phyloP scores from a whole-genome alignment of 2,797 vertebrate species.

The Atherinosoma microstoma region DNA sequence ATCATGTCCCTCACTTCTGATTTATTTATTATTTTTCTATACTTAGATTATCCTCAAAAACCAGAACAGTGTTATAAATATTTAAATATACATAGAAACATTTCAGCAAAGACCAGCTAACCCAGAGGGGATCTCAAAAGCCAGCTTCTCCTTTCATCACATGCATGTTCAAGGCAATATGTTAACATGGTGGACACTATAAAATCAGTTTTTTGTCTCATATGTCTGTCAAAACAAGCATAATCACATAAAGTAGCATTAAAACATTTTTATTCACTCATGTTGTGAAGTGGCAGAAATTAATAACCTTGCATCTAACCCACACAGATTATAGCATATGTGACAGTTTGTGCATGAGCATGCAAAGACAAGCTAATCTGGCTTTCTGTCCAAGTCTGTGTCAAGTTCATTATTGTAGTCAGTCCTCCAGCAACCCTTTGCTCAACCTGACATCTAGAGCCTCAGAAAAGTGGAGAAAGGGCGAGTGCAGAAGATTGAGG shows the following conservation, averaged over 20 bases:
- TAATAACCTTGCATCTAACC: background rate
- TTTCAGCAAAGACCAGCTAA: background rate
- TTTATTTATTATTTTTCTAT: background rate
- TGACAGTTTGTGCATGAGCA: constrained; percentile 31
- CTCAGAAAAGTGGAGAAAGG: background rate
- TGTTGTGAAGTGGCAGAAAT: constrained; percentile 1
- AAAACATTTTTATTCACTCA: background rate
- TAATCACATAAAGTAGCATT: background rate
- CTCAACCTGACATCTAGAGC: constrained; percentile 11
- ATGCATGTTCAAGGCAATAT: too few species aligned
- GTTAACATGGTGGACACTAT: too few species aligned
- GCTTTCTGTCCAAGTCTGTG: constrained; percentile 1
- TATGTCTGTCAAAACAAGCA: background rate
- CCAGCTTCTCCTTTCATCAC: background rate
- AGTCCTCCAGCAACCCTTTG: constrained; percentile 12
- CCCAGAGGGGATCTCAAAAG: background rate
- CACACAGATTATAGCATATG: constrained; percentile 18
- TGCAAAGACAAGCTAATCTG: constrained; percentile 4
- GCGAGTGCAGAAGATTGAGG: background rate
- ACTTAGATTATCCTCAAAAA: background rate
- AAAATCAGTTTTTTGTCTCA: background rate
- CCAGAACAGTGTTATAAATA: background rate
- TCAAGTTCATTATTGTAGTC: constrained; percentile 39
- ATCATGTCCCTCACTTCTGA: too few species aligned
- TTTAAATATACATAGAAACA: background rate